Conservation (phyloP, 1,140 invertebrate genomes). For the Drosophila rhopaloa region DNA sequence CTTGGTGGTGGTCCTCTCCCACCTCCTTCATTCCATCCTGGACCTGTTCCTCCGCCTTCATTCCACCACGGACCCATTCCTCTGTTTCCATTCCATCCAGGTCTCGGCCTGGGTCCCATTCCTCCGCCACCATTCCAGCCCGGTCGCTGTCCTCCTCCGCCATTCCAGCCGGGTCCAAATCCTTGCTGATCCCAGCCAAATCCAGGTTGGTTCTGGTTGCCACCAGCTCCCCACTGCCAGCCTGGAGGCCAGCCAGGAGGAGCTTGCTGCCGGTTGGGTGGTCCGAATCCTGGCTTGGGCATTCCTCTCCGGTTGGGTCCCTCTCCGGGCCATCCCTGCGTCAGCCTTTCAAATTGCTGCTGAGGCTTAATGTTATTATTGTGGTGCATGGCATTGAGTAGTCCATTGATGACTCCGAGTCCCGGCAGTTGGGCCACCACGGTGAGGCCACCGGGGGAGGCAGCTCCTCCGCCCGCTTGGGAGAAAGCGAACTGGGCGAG, state of each 20-base stretch:
- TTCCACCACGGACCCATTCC: slow-evolving; percentile 7
- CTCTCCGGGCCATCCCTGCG: slow-evolving; percentile 19
- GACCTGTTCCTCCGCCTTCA: not conserved
- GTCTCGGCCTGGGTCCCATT: slow-evolving; percentile 10
- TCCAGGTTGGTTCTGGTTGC: slow-evolving; percentile 23
- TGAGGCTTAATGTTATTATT: slow-evolving; percentile 21
- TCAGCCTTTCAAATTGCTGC: slow-evolving; percentile 16
- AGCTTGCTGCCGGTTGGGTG: slow-evolving; percentile 24
- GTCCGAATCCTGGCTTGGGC: not conserved
- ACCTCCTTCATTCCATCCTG: not conserved
- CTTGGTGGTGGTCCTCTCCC: not conserved
- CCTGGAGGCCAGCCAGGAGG: slow-evolving; percentile 46
- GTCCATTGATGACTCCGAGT: slow-evolving; percentile 24
- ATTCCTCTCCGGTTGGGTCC: slow-evolving; percentile 6
- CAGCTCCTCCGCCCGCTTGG: slow-evolving; percentile 32
- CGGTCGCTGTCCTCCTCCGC: slow-evolving; percentile 3
- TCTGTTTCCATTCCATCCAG: slow-evolving; percentile 8
- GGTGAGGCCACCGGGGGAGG: slow-evolving; percentile 52
- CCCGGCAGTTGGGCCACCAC: slow-evolving; percentile 55
- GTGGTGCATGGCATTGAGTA: slow-evolving; percentile 10
- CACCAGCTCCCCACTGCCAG: slow-evolving; percentile 41
- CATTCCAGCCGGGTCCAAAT: slow-evolving; percentile 9
- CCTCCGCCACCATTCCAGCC: slow-evolving; percentile 15
- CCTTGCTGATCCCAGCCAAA: slow-evolving; percentile 15
- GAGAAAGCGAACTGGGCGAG: slow-evolving; percentile 46